phyloP scores from a whole-genome alignment of 2,797 vertebrate genomes.

The Sylvia borin region DNA sequence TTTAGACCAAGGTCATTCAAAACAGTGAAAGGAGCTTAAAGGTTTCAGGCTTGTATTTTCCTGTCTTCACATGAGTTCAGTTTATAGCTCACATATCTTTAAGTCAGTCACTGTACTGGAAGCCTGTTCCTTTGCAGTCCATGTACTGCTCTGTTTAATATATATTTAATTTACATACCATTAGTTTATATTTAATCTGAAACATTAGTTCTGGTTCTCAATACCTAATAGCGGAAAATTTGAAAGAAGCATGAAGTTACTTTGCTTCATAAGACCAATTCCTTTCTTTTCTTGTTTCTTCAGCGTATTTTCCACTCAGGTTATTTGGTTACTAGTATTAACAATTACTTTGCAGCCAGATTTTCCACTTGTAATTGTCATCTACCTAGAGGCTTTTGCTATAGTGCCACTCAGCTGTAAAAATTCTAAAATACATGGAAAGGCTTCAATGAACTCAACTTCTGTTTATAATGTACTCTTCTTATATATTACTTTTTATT shows the following conservation, averaged over 20 bases:
- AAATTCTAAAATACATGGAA: neutral
- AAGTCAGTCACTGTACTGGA: neutral
- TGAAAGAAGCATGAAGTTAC: neutral
- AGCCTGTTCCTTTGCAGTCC: neutral
- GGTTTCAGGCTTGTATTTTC: neutral
- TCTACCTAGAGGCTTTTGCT: neutral
- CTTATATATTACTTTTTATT: neutral
- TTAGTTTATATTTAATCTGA: neutral
- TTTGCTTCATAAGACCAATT: neutral
- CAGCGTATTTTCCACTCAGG: neutral
- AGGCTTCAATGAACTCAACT: neutral
- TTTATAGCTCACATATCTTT: neutral
- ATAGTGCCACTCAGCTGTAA: neutral
- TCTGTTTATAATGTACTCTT: neutral
- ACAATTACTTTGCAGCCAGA: neutral
- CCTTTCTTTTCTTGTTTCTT: neutral
- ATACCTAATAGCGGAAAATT: neutral
- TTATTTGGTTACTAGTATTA: neutral
- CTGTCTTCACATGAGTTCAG: neutral
- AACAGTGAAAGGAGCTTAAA: neutral
- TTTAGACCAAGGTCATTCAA: neutral
- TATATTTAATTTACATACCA: neutral
- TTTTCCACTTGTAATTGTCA: neutral
- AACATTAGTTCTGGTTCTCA: neutral
- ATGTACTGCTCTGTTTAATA: neutral